Evolutionary conservation across 2,113 vertebrate genomes (phyloP).

Genomic region (Peucedramus taeniatus): DNA sequence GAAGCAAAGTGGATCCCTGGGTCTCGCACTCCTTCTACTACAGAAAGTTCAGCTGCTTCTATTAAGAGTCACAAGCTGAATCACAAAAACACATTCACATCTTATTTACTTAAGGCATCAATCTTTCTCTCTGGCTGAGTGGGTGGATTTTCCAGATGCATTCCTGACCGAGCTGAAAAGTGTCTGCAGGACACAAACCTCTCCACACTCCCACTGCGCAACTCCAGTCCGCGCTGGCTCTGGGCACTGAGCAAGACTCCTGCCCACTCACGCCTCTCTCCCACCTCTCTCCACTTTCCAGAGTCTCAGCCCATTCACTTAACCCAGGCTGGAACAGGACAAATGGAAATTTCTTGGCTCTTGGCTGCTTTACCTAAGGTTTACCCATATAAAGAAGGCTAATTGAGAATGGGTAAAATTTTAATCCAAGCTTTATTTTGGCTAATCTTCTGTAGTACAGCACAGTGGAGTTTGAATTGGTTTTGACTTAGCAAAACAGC

Average conservation of each 20-base stretch:
- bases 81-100: background rate
- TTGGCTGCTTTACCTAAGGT: background rate
- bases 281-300: background rate
- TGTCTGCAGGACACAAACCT: background rate
- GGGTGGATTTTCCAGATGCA: background rate
- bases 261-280: background rate
- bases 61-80: background rate
- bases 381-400: background rate
- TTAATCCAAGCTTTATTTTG: background rate
- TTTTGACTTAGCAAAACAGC: background rate
- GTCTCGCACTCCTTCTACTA: background rate
- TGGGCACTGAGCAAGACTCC: background rate
- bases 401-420: background rate
- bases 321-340: background rate
- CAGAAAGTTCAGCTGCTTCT: background rate
- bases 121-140: background rate
- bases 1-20: background rate
- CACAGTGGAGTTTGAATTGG: background rate
- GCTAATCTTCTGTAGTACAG: background rate
- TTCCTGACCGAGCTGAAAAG: background rate
- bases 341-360: background rate
- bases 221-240: fast-evolving
- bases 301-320: background rate
- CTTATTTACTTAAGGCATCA: conserved; percentile 4
- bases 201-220: background rate